phyloP scores from a whole-genome alignment of 2,797 vertebrate genomes.

The Bucorvus abyssinicus region DNA sequence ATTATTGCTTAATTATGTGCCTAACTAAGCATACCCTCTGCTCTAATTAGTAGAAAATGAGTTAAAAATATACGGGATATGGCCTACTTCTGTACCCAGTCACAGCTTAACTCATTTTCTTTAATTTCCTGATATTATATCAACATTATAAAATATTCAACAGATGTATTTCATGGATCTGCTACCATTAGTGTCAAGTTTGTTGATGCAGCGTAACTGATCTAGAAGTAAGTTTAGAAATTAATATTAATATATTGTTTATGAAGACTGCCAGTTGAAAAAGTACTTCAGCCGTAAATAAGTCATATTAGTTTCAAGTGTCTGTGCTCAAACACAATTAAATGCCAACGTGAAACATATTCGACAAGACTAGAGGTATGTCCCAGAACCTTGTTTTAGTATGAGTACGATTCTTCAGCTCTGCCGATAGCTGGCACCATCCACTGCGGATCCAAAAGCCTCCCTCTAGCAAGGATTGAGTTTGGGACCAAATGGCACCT shows the following conservation, averaged over 20 bases:
- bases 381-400: neutral
- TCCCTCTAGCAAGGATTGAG: neutral
- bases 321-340: neutral
- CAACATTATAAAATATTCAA: conserved; percentile 54
- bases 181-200: conserved; percentile 7
- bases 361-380: neutral
- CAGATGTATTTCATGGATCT: conserved; percentile 18
- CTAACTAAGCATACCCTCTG: conserved; percentile 42
- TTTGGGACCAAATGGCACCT: neutral
- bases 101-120: conserved; percentile 13
- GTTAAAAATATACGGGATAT: conserved; percentile 54
- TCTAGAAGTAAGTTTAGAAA: conserved; percentile 23
- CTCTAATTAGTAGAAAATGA: conserved; percentile 52
- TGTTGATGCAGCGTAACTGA: conserved; percentile 16
- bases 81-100: conserved; percentile 26
- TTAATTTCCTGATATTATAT: conserved; percentile 48
- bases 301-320: neutral
- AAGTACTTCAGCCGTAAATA: neutral
- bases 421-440: neutral
- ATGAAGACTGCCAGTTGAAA: neutral
- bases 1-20: conserved; percentile 55
- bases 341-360: neutral
- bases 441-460: neutral
- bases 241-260: conserved; percentile 42
- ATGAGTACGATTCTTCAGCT: neutral